phyloP scores from a whole-genome alignment of 2,113 vertebrate genomes.

The Sitta europaea region DNA sequence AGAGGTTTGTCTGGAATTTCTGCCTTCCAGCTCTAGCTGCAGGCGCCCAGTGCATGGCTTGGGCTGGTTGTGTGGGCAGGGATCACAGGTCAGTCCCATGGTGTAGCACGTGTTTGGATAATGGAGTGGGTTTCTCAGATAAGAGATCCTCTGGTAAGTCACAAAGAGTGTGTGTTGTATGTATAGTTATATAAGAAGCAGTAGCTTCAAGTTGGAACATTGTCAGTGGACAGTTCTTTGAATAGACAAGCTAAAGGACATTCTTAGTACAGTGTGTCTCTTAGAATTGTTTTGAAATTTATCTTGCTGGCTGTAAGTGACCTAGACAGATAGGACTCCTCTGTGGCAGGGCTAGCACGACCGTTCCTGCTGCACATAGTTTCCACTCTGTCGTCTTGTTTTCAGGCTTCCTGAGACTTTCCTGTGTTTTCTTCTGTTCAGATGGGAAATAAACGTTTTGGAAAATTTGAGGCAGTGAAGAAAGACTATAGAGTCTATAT shows the following conservation, averaged over 20 bases:
- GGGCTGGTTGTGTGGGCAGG: conserved; percentile 11
- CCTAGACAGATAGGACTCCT: neutral
- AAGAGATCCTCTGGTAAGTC: neutral
- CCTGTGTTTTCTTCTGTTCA: neutral
- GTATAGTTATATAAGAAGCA: neutral
- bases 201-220: neutral
- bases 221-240: neutral
- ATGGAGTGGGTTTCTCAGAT: neutral
- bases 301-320: neutral
- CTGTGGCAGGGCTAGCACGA: fast-evolving
- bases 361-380: neutral
- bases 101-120: conserved; percentile 36
- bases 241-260: neutral
- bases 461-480: neutral
- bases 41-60: neutral
- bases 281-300: neutral
- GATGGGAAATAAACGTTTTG: neutral
- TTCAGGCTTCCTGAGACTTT: neutral
- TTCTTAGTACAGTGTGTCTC: neutral
- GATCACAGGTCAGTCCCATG: conserved; percentile 71
- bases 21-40: conserved; percentile 10
- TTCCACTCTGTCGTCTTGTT: neutral
- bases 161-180: neutral
- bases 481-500: neutral
- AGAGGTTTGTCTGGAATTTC: conserved; percentile 1